Evolutionary conservation across 1,140 invertebrate genomes (phyloP).

Genomic region (Drosophila miranda): DNA sequence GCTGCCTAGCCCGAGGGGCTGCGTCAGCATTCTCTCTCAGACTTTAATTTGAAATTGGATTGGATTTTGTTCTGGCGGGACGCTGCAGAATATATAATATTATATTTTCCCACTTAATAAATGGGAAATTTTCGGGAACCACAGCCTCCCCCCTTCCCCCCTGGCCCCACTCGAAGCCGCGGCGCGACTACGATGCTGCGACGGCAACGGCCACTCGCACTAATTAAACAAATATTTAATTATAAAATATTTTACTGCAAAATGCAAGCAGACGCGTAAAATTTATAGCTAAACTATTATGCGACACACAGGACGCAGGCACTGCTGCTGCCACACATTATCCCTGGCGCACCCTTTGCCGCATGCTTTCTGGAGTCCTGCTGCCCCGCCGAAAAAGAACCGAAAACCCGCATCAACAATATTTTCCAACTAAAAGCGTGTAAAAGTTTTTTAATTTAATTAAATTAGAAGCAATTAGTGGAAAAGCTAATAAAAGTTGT

Average conservation of each 20-base stretch:
- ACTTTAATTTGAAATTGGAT: conserved; percentile 7
- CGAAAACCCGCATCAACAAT: conserved; percentile 61
- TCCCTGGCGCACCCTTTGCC: conserved; percentile 15
- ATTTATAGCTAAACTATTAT: conserved; percentile 80
- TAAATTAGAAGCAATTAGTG: conserved; percentile 80
- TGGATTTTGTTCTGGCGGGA: background rate
- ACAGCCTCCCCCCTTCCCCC: conserved; percentile 11
- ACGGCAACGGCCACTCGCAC: conserved; percentile 43
- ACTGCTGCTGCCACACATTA: conserved; percentile 14
- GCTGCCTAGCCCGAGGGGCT: no score
- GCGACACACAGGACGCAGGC: conserved; percentile 27
- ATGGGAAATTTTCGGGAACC: conserved; percentile 43
- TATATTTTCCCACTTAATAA: conserved; percentile 48
- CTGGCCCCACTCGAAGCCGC: conserved; percentile 2
- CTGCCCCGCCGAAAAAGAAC: conserved; percentile 8
- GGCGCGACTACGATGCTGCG: conserved; percentile 12
- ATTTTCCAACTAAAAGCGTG: conserved; percentile 72
- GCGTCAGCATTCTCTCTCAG: background rate
- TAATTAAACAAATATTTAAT: conserved; percentile 81
- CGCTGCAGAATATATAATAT: conserved; percentile 39
- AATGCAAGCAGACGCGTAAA: conserved; percentile 75
- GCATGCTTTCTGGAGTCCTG: background rate
- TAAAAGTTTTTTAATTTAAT: conserved; percentile 79
- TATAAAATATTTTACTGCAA: conserved; percentile 77
- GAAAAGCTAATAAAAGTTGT: conserved; percentile 77